These are phyloP conservation scores for Drosophila nr. medialis DNA, from an alignment of 2,888 invertebrate species.

Conservation along the genomic window DNA sequence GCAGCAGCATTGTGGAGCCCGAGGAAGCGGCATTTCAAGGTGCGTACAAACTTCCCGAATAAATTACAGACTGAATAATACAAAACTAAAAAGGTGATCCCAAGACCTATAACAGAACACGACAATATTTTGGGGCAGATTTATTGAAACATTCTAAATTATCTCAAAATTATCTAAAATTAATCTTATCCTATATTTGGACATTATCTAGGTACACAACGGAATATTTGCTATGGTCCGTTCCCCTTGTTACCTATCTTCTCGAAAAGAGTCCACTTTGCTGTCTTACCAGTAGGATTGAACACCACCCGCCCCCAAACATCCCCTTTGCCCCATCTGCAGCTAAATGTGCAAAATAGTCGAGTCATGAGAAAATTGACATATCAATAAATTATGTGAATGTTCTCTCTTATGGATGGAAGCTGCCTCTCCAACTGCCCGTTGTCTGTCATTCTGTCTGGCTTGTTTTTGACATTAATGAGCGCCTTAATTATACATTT, in stretches of 20 bases:
- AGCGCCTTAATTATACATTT: slow-evolving; percentile 74
- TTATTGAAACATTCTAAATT: not conserved
- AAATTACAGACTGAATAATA: slow-evolving; percentile 8
- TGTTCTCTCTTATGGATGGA: not conserved
- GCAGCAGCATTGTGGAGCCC: slow-evolving; percentile 81
- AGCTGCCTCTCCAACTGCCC: slow-evolving; percentile 10
- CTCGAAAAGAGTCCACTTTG: not conserved
- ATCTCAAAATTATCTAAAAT: not conserved
- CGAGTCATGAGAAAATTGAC: slow-evolving; percentile 40
- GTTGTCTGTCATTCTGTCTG: slow-evolving; percentile 23
- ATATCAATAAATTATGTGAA: slow-evolving; percentile 57
- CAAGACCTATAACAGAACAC: not conserved
- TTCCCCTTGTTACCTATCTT: not conserved
- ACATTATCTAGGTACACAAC: not conserved
- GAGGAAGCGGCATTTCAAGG: slow-evolving; percentile 88
- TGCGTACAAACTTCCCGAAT: slow-evolving; percentile 69
- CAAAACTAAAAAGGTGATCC: not conserved
- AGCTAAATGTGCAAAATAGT: slow-evolving; percentile 53
- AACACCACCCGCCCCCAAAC: not conserved
- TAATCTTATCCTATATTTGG: not conserved
- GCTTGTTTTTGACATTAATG: slow-evolving; percentile 73
- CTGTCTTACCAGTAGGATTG: not conserved
- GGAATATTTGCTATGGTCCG: not conserved
- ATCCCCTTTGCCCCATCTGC: not conserved
- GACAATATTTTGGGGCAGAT: not conserved